These are phyloP conservation scores for Spinibarbus caldwelli DNA, from an alignment of 2,797 vertebrate species.

Conservation along the genomic window DNA sequence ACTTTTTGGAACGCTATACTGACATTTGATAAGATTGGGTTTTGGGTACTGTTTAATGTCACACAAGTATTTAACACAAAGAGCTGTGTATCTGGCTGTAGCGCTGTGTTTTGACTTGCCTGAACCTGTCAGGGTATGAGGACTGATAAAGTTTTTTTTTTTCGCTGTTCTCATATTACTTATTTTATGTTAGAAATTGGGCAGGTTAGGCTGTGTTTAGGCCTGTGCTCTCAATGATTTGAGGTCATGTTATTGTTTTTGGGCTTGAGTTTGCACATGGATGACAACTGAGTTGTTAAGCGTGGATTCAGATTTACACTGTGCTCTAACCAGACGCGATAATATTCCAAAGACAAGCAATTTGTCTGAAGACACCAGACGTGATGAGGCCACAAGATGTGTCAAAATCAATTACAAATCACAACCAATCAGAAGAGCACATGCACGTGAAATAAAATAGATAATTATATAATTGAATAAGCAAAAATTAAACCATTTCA, in stretches of 20 bases:
- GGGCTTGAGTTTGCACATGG: conserved; percentile 21
- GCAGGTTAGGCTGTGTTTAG: not conserved
- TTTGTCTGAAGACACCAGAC: not conserved
- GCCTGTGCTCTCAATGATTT: not conserved
- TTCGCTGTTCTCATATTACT: conserved; percentile 22
- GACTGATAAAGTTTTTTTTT: conserved; percentile 25
- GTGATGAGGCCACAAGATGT: not conserved
- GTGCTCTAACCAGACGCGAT: not conserved
- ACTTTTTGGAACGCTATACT: conserved; percentile 6
- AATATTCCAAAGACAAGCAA: not conserved
- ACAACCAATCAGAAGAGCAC: too few species aligned
- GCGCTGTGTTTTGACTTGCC: conserved; percentile 39
- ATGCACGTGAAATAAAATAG: not conserved
- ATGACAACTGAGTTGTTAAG: not conserved
- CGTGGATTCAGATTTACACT: not conserved
- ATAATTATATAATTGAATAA: not conserved
- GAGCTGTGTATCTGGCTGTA: conserved; percentile 10
- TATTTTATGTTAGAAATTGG: not conserved
- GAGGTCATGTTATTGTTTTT: conserved; percentile 5
- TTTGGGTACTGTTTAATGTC: conserved; percentile 37
- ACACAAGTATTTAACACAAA: conserved; percentile 28
- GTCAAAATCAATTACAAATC: not conserved
- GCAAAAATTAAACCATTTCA: not conserved
- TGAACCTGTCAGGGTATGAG: conserved; percentile 26
- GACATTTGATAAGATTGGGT: conserved; percentile 53